Percentiles rank a stretch among this genome's conserved stretches.
These are phyloP conservation scores for Homalodisca vitripennis DNA, from an alignment of 1,140 invertebrate genomes.

Conservation along the genomic window DNA sequence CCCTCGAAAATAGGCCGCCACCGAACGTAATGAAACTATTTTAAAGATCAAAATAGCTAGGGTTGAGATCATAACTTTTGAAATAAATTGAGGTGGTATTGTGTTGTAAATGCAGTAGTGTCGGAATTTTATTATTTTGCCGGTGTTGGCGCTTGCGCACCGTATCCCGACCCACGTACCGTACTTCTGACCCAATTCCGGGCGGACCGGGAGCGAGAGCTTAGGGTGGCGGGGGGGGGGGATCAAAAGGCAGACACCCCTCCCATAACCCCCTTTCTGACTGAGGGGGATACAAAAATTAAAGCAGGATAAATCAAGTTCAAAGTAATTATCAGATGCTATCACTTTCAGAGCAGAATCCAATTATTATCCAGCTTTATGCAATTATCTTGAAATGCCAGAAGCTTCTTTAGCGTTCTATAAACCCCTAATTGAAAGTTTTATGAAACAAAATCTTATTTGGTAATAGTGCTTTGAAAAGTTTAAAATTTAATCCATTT, in stretches of 20 bases:
- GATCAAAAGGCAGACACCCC: constrained; percentile 12
- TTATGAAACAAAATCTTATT: too few relatives aligned
- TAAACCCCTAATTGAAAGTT: too few relatives aligned
- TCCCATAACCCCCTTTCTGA: background rate
- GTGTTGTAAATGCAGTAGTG: background rate
- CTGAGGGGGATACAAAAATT: constrained; percentile 1
- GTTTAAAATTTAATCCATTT: too few relatives aligned
- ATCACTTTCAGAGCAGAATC: background rate
- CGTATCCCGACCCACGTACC: constrained; percentile 1
- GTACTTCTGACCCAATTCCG: constrained; percentile 21
- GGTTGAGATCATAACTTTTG: background rate
- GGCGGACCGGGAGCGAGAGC: background rate
- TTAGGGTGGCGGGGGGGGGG: background rate
- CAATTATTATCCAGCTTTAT: background rate
- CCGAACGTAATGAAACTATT: too few relatives aligned
- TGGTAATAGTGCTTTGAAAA: too few relatives aligned
- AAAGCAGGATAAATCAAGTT: constrained; percentile 1
- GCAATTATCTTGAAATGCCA: background rate
- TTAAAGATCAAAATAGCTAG: too few relatives aligned
- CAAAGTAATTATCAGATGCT: background rate
- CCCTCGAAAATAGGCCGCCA: too few relatives aligned
- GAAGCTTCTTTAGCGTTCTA: too few relatives aligned
- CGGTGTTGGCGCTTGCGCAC: background rate
- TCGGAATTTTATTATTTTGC: background rate
- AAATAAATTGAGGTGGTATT: background rate